These are phyloP conservation scores for Albula goreensis DNA, from an alignment of 2,113 vertebrate species.

Conservation along the genomic window DNA sequence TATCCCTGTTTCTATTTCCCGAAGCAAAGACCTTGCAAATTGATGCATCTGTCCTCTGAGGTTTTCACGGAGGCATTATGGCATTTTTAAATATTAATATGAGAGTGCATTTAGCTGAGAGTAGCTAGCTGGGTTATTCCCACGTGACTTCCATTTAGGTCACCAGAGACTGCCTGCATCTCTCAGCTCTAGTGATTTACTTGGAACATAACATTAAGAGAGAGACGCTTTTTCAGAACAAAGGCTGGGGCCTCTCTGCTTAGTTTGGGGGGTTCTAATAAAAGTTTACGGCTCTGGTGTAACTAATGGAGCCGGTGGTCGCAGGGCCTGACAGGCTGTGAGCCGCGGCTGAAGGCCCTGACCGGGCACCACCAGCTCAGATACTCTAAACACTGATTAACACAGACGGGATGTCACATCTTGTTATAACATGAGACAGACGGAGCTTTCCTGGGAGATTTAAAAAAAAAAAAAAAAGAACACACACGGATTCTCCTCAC, in stretches of 20 bases:
- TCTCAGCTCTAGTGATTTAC: conserved; percentile 88
- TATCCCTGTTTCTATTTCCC: conserved; percentile 90
- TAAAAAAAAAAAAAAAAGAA: conserved; percentile 5
- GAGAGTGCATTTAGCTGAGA: conserved; percentile 99
- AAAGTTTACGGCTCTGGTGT: conserved; percentile 29
- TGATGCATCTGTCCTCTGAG: conserved; percentile 95
- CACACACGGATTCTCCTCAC: neutral
- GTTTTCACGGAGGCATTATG: conserved; percentile 94
- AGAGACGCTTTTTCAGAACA: conserved; percentile 60
- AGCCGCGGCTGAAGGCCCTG: conserved; percentile 64
- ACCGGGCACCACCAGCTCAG: conserved; percentile 47
- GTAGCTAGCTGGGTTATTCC: conserved; percentile 89
- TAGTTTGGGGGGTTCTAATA: conserved; percentile 20
- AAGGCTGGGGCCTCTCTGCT: conserved; percentile 14
- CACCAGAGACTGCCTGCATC: conserved; percentile 88
- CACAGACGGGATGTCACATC: conserved; percentile 87
- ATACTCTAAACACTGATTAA: conserved; percentile 78
- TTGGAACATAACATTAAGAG: conserved; percentile 97
- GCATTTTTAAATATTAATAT: conserved; percentile 99
- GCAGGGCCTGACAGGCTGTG: conserved; percentile 58
- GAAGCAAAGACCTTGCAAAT: conserved; percentile 90
- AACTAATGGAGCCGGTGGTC: conserved; percentile 23
- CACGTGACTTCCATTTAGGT: conserved; percentile 85
- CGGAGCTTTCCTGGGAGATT: conserved; percentile 70
- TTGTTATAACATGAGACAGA: conserved; percentile 77